Evolutionary conservation across 2,797 vertebrate genomes (phyloP).

Genomic region (Glyptemys insculpta): DNA sequence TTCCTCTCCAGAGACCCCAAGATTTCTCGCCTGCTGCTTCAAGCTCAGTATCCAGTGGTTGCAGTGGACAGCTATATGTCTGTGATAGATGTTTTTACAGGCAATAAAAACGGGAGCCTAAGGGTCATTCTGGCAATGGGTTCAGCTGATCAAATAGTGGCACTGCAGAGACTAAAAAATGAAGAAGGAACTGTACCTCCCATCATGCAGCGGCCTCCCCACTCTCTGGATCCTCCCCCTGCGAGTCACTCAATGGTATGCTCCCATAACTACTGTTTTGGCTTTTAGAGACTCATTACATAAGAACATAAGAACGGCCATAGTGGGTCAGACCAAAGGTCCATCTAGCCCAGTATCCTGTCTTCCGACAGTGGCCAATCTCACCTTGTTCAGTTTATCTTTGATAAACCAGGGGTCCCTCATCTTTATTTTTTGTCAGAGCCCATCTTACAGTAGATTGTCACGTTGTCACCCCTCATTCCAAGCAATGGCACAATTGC

Average conservation of each 20-base stretch:
- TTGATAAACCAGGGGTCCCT: fast-evolving
- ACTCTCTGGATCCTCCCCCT: conserved; percentile 86
- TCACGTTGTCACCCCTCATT: not conserved
- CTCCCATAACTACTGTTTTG: fast-evolving
- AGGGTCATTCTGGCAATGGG: conserved; percentile 94
- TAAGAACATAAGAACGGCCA: too few relatives aligned
- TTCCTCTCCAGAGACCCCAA: conserved; percentile 85
- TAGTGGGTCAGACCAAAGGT: too few relatives aligned
- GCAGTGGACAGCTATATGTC: conserved; percentile 93
- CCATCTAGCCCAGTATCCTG: too few relatives aligned
- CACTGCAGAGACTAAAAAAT: conserved; percentile 88
- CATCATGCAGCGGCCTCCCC: conserved; percentile 79
- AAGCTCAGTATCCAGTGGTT: conserved; percentile 93
- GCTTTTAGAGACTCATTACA: fast-evolving
- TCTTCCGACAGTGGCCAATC: not conserved
- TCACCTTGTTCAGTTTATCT: not conserved
- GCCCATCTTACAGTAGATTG: not conserved
- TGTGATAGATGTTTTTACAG: conserved; percentile 90
- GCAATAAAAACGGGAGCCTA: conserved; percentile 87
- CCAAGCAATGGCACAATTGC: fast-evolving
- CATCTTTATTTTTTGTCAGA: fast-evolving
- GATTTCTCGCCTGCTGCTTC: conserved; percentile 88
- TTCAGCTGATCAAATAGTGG: conserved; percentile 87
- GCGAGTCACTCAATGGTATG: conserved; percentile 73
- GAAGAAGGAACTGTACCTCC: conserved; percentile 77